These are phyloP conservation scores for Cladorhizidae sp. DNA, from an alignment of 37 sponge, comb jelly and placozoan genomes.

Conservation along the genomic window DNA sequence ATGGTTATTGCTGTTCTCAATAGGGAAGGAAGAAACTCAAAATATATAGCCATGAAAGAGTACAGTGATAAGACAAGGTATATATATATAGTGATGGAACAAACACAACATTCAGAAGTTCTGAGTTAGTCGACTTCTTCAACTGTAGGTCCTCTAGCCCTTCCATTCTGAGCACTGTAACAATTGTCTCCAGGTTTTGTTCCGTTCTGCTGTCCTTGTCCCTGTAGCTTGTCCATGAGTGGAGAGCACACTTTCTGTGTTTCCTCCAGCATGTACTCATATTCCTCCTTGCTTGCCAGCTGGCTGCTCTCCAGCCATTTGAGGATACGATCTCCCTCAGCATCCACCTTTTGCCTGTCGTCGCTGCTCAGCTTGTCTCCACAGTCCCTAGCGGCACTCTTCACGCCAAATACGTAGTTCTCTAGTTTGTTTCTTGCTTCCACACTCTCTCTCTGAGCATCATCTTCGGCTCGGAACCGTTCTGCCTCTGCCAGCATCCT, in stretches of 20 bases:
- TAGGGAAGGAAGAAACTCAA: no score
- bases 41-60: no score
- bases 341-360: slow-evolving; percentile 52
- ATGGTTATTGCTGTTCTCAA: no score
- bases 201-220: background rate
- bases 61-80: no score
- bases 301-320: slow-evolving; percentile 77
- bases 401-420: slow-evolving; percentile 63
- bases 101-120: no score
- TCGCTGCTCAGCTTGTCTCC: slow-evolving; percentile 49
- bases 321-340: slow-evolving; percentile 32
- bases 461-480: slow-evolving; percentile 70
- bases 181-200: no score
- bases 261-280: slow-evolving; percentile 61
- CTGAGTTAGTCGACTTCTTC: no score
- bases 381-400: slow-evolving; percentile 47
- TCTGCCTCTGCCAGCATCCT: slow-evolving; percentile 84
- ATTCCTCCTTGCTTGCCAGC: slow-evolving; percentile 73
- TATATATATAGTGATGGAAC: no score
- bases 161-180: no score
- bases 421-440: slow-evolving; percentile 67
- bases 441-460: slow-evolving; percentile 55
- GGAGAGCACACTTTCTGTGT: slow-evolving; percentile 76
- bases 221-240: slow-evolving; percentile 79
- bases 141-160: no score